These are phyloP conservation scores for Thymelicus acteon DNA, from an alignment of 2,888 invertebrate species.

Conservation along the genomic window DNA sequence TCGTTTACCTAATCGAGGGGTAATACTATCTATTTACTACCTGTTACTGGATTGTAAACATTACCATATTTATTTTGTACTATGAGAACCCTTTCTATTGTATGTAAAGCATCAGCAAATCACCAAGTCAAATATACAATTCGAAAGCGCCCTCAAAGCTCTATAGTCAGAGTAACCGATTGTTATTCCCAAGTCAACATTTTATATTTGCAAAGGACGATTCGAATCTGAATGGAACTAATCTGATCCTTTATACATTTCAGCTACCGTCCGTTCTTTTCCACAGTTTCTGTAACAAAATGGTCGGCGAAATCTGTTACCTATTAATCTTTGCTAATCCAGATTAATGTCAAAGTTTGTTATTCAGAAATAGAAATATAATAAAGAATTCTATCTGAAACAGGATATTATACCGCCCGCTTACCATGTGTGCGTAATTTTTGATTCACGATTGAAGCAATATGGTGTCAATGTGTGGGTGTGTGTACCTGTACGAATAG, in stretches of 20 bases:
- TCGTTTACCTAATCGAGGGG: too few relatives aligned
- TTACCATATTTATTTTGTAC: too few relatives aligned
- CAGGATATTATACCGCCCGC: too few relatives aligned
- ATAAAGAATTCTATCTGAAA: too few relatives aligned
- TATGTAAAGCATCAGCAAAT: neutral
- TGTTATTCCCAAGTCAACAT: constrained; percentile 21
- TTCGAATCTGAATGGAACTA: constrained; percentile 32
- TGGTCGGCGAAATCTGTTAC: neutral
- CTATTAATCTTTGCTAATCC: constrained; percentile 4
- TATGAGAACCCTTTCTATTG: too few relatives aligned
- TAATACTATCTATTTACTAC: too few relatives aligned
- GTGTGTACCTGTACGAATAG: too few relatives aligned
- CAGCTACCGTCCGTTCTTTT: constrained; percentile 2
- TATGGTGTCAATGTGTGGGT: too few relatives aligned
- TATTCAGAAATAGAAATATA: neutral
- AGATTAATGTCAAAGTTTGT: constrained; percentile 7
- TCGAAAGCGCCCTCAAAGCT: neutral
- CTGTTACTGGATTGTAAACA: too few relatives aligned
- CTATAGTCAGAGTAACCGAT: neutral
- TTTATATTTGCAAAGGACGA: constrained; percentile 19
- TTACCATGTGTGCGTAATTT: too few relatives aligned
- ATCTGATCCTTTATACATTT: constrained; percentile 27
- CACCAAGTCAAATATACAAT: constrained; percentile 6
- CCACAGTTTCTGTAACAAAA: constrained; percentile 11
- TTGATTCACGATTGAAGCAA: too few relatives aligned